A percentile compares a stretch with the other conserved stretches of the same genome.
Evolutionary conservation across 2,888 invertebrate species (phyloP).

Genomic region (Zele albiditarsus): DNA sequence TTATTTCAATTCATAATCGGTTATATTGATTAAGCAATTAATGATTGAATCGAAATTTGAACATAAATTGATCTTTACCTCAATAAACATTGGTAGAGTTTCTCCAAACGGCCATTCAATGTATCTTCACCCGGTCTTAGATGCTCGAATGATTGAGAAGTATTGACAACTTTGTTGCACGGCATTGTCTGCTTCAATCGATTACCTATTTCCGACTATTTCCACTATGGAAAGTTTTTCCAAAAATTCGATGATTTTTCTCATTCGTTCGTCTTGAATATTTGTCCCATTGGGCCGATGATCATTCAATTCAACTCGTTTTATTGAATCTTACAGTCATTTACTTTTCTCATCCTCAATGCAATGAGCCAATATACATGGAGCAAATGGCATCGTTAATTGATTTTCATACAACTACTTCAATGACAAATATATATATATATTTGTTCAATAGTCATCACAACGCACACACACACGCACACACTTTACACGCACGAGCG

Average conservation of each 20-base stretch:
- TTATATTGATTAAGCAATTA: neutral
- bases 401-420: too few species aligned
- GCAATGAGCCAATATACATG: too few species aligned
- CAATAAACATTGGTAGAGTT: neutral
- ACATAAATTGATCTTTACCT: neutral
- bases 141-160: neutral
- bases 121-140: neutral
- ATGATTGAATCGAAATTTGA: too few species aligned
- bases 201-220: neutral
- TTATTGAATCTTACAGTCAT: too few species aligned
- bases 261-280: too few species aligned
- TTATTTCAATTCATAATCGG: neutral
- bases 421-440: too few species aligned
- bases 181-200: neutral
- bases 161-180: neutral
- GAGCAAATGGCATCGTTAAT: too few species aligned
- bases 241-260: too few species aligned
- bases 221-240: neutral
- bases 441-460: neutral
- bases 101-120: neutral
- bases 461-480: neutral
- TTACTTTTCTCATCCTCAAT: too few species aligned
- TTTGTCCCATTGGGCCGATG: too few species aligned
- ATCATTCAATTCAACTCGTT: too few species aligned
- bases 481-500: neutral